These are phyloP conservation scores for Hyposoter dolosus DNA, from an alignment of 2,888 invertebrate genomes.

Conservation along the genomic window DNA sequence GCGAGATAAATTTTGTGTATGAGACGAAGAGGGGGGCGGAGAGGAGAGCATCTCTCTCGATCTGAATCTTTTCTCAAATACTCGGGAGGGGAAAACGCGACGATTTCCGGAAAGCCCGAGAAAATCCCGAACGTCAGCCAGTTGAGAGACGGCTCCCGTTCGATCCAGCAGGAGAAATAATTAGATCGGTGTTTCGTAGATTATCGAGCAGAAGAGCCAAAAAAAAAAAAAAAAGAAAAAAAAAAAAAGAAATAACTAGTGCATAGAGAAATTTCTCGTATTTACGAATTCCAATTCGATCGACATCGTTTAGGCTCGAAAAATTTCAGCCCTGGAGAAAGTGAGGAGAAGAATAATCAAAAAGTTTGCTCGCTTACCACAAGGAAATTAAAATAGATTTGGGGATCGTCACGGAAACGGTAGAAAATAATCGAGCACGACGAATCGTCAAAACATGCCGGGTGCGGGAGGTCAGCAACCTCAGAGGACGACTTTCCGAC, in stretches of 20 bases:
- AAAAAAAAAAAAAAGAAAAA: no score
- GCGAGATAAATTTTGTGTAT: conserved; percentile 43
- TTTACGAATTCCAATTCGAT: background rate
- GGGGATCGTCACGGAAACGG: background rate
- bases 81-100: conserved; percentile 64
- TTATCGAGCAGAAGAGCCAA: no score
- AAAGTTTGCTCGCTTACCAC: background rate
- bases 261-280: background rate
- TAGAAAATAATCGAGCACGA: conserved; percentile 1
- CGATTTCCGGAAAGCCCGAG: conserved; percentile 68
- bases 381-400: background rate
- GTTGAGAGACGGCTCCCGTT: conserved; percentile 45
- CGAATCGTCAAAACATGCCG: conserved; percentile 77
- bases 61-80: conserved; percentile 58
- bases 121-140: conserved; percentile 42
- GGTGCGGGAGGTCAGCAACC: conserved; percentile 86
- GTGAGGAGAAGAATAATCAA: conserved; percentile 10
- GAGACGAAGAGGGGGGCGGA: conserved; percentile 56
- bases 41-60: conserved; percentile 80
- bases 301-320: background rate
- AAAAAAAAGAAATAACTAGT: background rate
- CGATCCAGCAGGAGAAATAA: background rate
- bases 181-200: conserved; percentile 8
- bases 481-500: conserved; percentile 89
- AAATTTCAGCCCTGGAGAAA: background rate